Evolutionary conservation across 2,888 invertebrate genomes (phyloP), one percentile per base, ranked within the genome.

Genomic region (Chromoteleia sp.): DNA sequence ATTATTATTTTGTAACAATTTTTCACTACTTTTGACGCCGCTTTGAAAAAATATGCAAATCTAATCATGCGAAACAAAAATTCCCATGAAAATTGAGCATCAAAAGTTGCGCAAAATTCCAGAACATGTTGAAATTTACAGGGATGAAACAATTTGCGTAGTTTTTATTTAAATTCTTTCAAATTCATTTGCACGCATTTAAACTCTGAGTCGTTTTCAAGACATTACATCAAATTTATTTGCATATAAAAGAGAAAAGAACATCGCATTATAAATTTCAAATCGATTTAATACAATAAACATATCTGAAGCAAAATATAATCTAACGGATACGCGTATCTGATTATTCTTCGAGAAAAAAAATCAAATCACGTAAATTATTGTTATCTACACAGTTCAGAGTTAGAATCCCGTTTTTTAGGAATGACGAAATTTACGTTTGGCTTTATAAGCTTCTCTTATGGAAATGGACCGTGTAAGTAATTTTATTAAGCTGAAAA

Each of bases 11-110:
- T 58, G 25, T 45, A 36, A 50, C 14, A 41, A 39, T 73, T 73
- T 61, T 36, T 5, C 33, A 56, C 41, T 25, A 48, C 65, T 74
- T 58, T 63, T 56, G 19, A 36, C 30, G 63, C 29, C 21, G 25
- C 30, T 15, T 43, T 14, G 43, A 4, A 65, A 58, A 73, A 74
- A 74, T 74, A 74, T 65, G 65, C 74, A 74, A 74, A 74, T 36
- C 7, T 48, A 65, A 74, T 74, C 74, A 36, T 17, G 29, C 39
- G 48, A 43, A 74, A 74, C 19, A 17, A 63, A n/a, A 65, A 65
- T 74, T 45, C 58, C 45, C 48, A 48, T 65, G 65, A 65, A 74
- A 74, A 74, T 58, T 48, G 65, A 48, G 25, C 73, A 45, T 74
- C 63, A 74, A 63, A 74, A 74, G 74, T 74, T 29, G 33, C 14